Percentiles rank a stretch among this genome's conserved stretches.
Conservation (phyloP, 2,888 invertebrate genomes). For the Brachycybe producta region DNA sequence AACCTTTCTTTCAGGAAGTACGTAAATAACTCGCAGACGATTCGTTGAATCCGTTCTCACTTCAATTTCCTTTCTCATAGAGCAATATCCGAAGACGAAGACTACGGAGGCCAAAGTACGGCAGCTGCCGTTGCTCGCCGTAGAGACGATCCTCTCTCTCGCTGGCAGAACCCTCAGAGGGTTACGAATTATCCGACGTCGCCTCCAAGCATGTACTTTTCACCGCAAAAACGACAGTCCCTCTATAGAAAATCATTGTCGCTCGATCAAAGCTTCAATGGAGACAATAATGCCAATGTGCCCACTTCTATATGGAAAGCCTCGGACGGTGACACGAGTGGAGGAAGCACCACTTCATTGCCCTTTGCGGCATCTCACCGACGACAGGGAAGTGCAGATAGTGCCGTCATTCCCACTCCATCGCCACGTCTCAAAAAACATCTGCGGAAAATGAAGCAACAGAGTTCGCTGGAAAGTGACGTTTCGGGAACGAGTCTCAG, state of each 20-base stretch:
- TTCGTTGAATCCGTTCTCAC: not conserved
- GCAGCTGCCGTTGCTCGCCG: not conserved
- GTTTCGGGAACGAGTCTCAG: constrained; percentile 5
- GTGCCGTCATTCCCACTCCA: constrained; percentile 14
- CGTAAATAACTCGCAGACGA: not conserved
- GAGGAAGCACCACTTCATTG: constrained; percentile 66
- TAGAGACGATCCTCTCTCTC: constrained; percentile 18
- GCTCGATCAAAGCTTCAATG: constrained; percentile 50
- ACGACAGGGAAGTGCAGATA: constrained; percentile 18
- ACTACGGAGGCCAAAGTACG: constrained; percentile 12
- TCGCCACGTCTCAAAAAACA: constrained; percentile 14
- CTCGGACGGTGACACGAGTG: constrained; percentile 44
- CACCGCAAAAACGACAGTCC: constrained; percentile 25
- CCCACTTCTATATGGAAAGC: constrained; percentile 65
- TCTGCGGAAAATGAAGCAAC: not conserved
- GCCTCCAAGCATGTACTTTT: constrained; percentile 24
- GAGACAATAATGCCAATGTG: constrained; percentile 27
- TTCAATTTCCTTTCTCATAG: not conserved
- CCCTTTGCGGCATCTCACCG: constrained; percentile 53
- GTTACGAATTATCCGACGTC: constrained; percentile 23
- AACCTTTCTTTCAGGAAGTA: constrained; percentile 19
- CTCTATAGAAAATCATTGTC: constrained; percentile 56
- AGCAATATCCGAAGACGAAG: constrained; percentile 15
- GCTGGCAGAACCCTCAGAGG: constrained; percentile 22
- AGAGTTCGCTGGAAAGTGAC: constrained; percentile 17